These are phyloP conservation scores for Apamea sordens DNA, from an alignment of 2,888 invertebrate species.

Conservation along the genomic window DNA sequence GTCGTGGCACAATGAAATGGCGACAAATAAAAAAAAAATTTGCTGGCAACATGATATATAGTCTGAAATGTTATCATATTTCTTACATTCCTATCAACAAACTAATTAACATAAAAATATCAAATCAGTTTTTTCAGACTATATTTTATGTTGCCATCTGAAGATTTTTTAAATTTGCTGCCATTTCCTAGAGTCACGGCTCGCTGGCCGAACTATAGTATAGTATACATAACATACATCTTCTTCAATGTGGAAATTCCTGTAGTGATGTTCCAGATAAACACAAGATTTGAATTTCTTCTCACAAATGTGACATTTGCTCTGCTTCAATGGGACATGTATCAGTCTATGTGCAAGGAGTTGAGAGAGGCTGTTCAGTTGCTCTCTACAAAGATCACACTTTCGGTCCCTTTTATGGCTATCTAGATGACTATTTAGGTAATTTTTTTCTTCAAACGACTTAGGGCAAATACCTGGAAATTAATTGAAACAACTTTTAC, in stretches of 20 bases:
- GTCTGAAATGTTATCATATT: not conserved
- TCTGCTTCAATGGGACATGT: slow-evolving; percentile 72
- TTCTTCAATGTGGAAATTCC: slow-evolving; percentile 72
- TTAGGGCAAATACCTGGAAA: slow-evolving; percentile 75
- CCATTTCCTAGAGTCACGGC: not conserved
- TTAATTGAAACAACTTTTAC: not conserved
- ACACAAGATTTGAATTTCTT: slow-evolving; percentile 61
- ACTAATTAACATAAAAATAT: not conserved
- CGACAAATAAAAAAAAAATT: not conserved
- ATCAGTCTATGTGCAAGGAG: slow-evolving; percentile 76
- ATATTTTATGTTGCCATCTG: not conserved
- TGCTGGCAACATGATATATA: not conserved
- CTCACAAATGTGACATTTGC: slow-evolving; percentile 76
- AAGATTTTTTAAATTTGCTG: not conserved
- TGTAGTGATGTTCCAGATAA: slow-evolving; percentile 78
- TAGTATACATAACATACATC: slow-evolving; percentile 73
- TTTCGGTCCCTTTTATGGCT: slow-evolving; percentile 68
- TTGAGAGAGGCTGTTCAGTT: slow-evolving; percentile 70
- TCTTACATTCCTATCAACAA: not conserved
- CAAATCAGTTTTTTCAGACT: not conserved
- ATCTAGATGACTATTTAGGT: slow-evolving; percentile 73
- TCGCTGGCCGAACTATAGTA: not conserved
- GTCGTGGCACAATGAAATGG: not conserved
- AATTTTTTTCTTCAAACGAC: slow-evolving; percentile 61
- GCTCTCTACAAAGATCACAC: slow-evolving; percentile 74